Percentiles rank a stretch among this genome's conserved stretches.
Evolutionary conservation across 2,888 invertebrate species (phyloP).

Genomic region (Melanotus villosus): DNA sequence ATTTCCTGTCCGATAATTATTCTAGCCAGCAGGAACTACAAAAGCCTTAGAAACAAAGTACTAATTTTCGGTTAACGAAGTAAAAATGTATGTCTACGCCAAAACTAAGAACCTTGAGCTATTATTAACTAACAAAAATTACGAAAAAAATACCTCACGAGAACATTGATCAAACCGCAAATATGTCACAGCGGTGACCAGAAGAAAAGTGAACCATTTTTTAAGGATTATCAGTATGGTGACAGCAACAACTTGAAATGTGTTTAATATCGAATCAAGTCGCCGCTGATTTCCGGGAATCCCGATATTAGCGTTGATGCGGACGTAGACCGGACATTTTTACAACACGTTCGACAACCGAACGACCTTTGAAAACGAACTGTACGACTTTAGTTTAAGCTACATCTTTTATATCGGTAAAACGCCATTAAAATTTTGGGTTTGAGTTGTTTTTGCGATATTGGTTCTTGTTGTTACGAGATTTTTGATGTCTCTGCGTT

Average conservation of each 20-base stretch:
- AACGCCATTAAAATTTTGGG: conserved; percentile 27
- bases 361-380: not conserved
- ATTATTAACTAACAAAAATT: not conserved
- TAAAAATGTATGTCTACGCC: not conserved
- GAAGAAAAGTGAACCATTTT: conserved; percentile 44
- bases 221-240: conserved; percentile 46
- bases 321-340: not conserved
- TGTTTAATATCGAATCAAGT: conserved; percentile 30
- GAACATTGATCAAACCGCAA: not conserved
- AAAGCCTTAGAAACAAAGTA: not conserved
- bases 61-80: not conserved
- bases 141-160: not conserved
- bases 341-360: not conserved
- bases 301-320: not conserved
- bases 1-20: conserved; percentile 34
- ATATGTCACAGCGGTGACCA: not conserved
- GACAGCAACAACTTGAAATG: conserved; percentile 42
- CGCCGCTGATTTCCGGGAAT: conserved; percentile 39
- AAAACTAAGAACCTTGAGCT: not conserved
- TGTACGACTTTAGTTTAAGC: not conserved
- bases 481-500: not conserved
- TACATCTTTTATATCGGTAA: conserved; percentile 5
- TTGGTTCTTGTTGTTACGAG: conserved; percentile 20
- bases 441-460: conserved; percentile 23
- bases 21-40: not conserved